phyloP scores from a whole-genome alignment of 2,113 vertebrate species.

The Riparia riparia region DNA sequence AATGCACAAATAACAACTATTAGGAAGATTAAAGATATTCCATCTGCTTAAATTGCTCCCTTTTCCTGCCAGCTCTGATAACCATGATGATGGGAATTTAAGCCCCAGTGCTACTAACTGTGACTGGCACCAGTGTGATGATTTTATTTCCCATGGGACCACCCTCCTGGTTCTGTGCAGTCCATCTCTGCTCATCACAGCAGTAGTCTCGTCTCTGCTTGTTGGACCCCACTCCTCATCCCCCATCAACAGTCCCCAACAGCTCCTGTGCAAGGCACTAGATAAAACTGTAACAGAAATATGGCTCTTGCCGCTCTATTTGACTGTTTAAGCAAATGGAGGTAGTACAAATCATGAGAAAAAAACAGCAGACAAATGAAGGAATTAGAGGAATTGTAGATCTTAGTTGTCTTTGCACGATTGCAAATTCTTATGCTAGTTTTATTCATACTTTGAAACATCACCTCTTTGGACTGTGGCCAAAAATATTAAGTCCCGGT shows the following conservation, averaged over 20 bases:
- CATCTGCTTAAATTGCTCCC: conserved; percentile 55
- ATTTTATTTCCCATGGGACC: not conserved
- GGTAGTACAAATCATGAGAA: not conserved
- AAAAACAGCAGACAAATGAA: conserved; percentile 27
- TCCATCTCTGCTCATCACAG: not conserved
- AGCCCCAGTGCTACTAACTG: not conserved
- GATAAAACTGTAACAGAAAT: not conserved
- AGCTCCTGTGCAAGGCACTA: not conserved
- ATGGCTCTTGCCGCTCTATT: not conserved
- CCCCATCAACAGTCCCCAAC: not conserved
- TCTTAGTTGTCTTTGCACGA: not conserved
- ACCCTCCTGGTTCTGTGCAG: not conserved
- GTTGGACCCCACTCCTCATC: not conserved
- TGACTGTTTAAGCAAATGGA: not conserved
- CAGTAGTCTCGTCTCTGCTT: not conserved
- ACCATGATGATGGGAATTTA: conserved; percentile 22
- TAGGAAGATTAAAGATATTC: conserved; percentile 42
- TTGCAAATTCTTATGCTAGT: conserved; percentile 27
- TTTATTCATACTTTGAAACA: conserved; percentile 40
- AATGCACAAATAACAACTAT: conserved; percentile 7
- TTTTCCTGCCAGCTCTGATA: conserved; percentile 48
- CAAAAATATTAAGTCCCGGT: conserved; percentile 24
- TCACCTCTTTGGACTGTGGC: conserved; percentile 35
- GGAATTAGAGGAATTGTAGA: conserved; percentile 32
- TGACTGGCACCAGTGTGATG: not conserved